Percentiles rank a stretch among this genome's conserved stretches.
Evolutionary conservation across 2,797 vertebrate genomes (phyloP).

Genomic region (Heterohyrax brucei): DNA sequence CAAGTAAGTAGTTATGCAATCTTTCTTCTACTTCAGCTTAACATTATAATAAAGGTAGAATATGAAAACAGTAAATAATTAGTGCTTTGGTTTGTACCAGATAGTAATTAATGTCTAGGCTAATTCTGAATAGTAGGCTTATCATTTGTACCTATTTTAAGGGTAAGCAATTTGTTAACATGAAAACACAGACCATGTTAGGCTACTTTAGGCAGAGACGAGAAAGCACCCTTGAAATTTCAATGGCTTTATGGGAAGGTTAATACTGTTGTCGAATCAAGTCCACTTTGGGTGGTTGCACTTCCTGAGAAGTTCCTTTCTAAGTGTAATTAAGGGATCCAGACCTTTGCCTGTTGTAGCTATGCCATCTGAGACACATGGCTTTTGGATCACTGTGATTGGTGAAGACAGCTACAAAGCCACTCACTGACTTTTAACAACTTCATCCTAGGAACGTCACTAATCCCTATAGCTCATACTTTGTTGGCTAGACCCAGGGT

Average conservation of each 20-base stretch:
- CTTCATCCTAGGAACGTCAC: background rate
- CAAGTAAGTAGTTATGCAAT: background rate
- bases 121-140: background rate
- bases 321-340: background rate
- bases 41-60: background rate
- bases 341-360: too few relatives aligned
- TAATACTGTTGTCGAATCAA: background rate
- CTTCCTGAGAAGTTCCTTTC: background rate
- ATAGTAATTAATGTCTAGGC: background rate
- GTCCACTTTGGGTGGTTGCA: background rate
- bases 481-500: background rate
- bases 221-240: background rate
- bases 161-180: background rate
- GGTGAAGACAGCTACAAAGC: background rate
- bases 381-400: background rate
- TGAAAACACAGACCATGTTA: background rate
- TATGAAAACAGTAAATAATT: background rate
- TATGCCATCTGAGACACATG: rapidly evolving
- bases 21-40: background rate
- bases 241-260: background rate
- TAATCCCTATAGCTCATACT: rapidly evolving
- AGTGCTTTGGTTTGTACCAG: background rate
- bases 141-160: background rate
- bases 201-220: background rate
- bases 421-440: rapidly evolving